A percentile compares a stretch with the other conserved stretches of the same genome.
Conservation (phyloP, 2,113 vertebrate genomes). For the Cyanoliseus patagonus region DNA sequence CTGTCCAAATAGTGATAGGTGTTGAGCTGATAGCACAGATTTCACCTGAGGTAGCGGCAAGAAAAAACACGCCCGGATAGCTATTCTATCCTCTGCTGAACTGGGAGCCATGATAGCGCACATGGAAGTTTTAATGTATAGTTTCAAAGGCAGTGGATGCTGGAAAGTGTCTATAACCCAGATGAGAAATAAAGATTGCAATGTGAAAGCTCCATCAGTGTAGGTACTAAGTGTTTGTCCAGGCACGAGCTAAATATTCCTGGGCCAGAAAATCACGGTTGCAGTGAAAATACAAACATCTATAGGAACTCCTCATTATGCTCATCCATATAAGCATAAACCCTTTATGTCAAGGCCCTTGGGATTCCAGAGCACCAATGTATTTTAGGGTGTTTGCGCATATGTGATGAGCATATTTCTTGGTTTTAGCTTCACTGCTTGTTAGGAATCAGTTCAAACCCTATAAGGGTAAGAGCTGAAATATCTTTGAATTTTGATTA, state of each 20-base stretch:
- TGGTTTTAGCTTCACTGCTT: background rate
- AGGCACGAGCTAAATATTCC: background rate
- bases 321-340: background rate
- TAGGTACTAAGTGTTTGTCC: background rate
- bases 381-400: background rate
- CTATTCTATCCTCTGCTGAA: constrained; percentile 2
- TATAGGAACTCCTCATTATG: background rate
- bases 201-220: background rate
- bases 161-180: background rate
- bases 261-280: background rate
- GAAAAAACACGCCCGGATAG: background rate
- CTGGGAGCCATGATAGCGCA: background rate
- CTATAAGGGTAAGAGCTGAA: background rate
- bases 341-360: background rate
- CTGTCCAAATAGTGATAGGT: background rate
- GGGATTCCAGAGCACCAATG: background rate
- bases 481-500: background rate
- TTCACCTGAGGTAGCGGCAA: background rate
- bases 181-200: background rate
- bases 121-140: background rate
- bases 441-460: background rate
- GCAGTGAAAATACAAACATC: background rate
- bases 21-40: background rate
- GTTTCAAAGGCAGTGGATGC: background rate
- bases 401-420: background rate